Percentiles rank a stretch among this genome's conserved stretches.
These are phyloP conservation scores for Montipora cactus DNA, from an alignment of 64 coral and sea anemone species.

Conservation along the genomic window DNA sequence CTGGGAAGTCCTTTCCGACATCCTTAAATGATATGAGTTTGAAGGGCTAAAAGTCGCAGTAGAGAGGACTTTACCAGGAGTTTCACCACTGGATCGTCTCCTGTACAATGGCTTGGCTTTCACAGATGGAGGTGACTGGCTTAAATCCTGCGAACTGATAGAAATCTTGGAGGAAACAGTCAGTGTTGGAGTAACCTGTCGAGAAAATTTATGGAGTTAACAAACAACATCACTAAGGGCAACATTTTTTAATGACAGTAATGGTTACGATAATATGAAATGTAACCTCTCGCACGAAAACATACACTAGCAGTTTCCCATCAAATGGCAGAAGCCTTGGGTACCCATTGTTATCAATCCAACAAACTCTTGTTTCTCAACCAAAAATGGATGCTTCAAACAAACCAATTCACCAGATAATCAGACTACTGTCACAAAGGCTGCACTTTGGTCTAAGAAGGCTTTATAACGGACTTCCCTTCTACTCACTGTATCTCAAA, in stretches of 20 bases:
- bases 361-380: too few relatives aligned
- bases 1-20: conserved; percentile 24
- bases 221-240: neutral
- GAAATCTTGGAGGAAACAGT: conserved; percentile 36
- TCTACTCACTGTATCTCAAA: too few relatives aligned
- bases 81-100: conserved; percentile 5
- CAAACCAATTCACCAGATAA: too few relatives aligned
- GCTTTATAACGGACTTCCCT: too few relatives aligned
- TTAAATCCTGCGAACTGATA: conserved; percentile 15
- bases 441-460: too few relatives aligned
- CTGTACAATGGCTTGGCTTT: conserved; percentile 47
- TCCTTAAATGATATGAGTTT: conserved; percentile 26
- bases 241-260: neutral
- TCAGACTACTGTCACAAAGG: too few relatives aligned
- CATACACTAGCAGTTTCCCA: too few relatives aligned
- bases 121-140: conserved; percentile 9
- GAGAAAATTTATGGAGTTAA: neutral
- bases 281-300: too few relatives aligned
- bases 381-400: too few relatives aligned
- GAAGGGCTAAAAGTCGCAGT: conserved; percentile 53
- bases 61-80: conserved; percentile 33
- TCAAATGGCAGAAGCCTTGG: too few relatives aligned
- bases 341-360: too few relatives aligned
- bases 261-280: too few relatives aligned
- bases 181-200: conserved; percentile 56